Evolutionary conservation across 2,797 vertebrate species (phyloP).

Genomic region (Pangasius mekongensis): DNA sequence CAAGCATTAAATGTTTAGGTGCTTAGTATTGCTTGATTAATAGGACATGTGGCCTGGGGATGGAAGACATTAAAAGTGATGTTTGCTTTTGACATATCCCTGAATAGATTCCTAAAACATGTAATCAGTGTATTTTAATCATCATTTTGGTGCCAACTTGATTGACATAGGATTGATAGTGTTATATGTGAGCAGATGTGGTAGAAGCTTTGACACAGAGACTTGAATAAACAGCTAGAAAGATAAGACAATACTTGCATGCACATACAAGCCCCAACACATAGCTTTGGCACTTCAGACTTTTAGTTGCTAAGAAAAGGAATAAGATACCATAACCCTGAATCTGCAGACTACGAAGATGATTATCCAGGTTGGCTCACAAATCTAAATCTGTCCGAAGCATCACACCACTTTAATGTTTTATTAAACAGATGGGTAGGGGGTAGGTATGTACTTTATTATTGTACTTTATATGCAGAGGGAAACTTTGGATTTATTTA

Average conservation of each 20-base stretch:
- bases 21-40: constrained; percentile 53
- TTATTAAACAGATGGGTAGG: neutral
- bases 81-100: constrained; percentile 48
- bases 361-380: neutral
- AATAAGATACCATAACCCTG: neutral
- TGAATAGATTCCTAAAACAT: constrained; percentile 44
- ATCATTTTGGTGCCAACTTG: neutral
- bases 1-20: constrained; percentile 51
- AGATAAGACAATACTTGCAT: neutral
- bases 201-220: neutral
- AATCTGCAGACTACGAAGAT: neutral
- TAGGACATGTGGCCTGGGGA: constrained; percentile 23
- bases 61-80: constrained; percentile 1
- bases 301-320: neutral
- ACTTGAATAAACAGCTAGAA: neutral
- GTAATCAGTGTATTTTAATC: neutral
- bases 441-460: too few relatives aligned
- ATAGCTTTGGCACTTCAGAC: neutral
- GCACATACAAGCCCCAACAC: neutral
- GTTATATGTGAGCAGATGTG: neutral
- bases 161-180: neutral
- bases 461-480: too few relatives aligned
- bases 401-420: neutral
- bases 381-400: neutral
- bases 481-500: too few relatives aligned